phyloP scores from a whole-genome alignment of 35 echinoderm and acorn worm species.

The Ophiothrix spiculata region DNA sequence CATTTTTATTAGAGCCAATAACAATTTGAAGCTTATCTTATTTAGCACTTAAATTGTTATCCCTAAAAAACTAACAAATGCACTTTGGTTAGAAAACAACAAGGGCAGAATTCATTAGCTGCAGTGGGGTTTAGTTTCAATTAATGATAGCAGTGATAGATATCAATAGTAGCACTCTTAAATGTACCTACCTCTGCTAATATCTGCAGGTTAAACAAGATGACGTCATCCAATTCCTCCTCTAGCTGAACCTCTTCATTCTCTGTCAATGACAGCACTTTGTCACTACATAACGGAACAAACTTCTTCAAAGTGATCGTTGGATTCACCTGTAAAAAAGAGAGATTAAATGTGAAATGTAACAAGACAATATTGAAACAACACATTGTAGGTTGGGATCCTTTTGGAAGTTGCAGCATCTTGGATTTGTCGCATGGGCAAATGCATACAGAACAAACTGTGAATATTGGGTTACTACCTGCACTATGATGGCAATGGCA shows the following conservation, averaged over 20 bases:
- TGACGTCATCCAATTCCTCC: constrained; percentile 76
- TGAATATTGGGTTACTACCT: no score
- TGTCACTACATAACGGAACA: constrained; percentile 77
- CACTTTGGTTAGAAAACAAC: no score
- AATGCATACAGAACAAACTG: background rate
- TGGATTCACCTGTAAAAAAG: constrained; percentile 53
- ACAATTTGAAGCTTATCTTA: no score
- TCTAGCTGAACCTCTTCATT: constrained; percentile 79
- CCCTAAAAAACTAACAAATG: no score
- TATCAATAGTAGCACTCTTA: no score
- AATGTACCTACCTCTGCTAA: constrained; percentile 88
- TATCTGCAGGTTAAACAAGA: constrained; percentile 88
- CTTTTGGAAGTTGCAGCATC: background rate
- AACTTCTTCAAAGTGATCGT: constrained; percentile 63
- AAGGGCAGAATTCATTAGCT: no score
- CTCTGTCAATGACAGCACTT: constrained; percentile 36
- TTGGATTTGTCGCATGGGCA: background rate
- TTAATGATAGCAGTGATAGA: no score
- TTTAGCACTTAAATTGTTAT: no score
- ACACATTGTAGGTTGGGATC: background rate
- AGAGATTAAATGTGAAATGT: background rate
- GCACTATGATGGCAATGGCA: no score
- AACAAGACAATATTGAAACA: background rate
- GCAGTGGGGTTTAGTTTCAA: no score
- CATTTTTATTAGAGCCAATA: no score